These are phyloP conservation scores for Brachionichthys hirsutus DNA, from an alignment of 2,113 vertebrate species.

Conservation along the genomic window DNA sequence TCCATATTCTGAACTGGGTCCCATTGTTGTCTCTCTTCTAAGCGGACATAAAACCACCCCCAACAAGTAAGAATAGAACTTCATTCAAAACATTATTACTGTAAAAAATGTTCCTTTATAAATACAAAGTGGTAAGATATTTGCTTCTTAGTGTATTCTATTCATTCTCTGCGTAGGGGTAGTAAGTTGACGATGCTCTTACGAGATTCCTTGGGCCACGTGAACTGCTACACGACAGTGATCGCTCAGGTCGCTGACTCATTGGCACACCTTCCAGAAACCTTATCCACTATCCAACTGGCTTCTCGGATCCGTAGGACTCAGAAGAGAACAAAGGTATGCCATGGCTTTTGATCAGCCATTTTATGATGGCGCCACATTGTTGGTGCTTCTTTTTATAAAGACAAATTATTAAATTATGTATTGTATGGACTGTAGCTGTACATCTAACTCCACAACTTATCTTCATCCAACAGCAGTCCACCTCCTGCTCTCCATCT, in stretches of 20 bases:
- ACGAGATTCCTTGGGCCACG: conserved; percentile 88
- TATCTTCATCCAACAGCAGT: conserved; percentile 72
- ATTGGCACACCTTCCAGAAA: conserved; percentile 83
- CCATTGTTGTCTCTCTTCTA: conserved; percentile 89
- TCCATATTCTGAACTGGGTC: conserved; percentile 88
- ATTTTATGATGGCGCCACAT: not conserved
- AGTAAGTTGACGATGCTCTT: conserved; percentile 95
- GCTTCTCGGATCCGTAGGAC: conserved; percentile 88
- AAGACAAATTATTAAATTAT: not conserved
- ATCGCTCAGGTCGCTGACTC: conserved; percentile 88
- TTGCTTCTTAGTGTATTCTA: not conserved
- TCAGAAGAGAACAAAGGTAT: conserved; percentile 92
- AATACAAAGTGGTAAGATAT: not conserved
- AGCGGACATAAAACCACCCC: conserved; percentile 89
- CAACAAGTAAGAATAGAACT: conserved; percentile 85
- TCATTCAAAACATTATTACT: not conserved
- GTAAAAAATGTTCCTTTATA: not conserved
- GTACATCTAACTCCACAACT: not conserved
- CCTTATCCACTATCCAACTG: conserved; percentile 90
- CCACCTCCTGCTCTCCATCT: conserved; percentile 91
- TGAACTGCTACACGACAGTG: conserved; percentile 92
- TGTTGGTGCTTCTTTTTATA: not conserved
- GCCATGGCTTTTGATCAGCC: not conserved
- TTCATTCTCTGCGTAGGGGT: conserved; percentile 75
- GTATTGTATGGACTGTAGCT: not conserved